Evolutionary conservation across 2,113 vertebrate species (phyloP), one percentile per base, ranked within the genome.

Genomic region (Mesocricetus auratus): DNA sequence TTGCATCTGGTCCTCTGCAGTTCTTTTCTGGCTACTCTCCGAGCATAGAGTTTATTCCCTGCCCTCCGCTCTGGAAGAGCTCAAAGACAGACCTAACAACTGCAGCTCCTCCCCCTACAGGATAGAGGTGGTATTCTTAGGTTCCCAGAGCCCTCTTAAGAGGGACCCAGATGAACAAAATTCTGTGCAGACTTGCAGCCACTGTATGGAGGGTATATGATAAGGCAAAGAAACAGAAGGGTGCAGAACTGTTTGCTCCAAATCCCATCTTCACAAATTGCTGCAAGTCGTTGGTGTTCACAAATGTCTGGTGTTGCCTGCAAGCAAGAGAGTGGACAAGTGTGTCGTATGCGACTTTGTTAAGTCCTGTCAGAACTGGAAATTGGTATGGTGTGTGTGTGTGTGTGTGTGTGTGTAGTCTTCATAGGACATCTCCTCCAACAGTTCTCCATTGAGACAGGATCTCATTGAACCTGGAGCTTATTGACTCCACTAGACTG

Each of bases 71-170:
- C 66, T 15, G 3, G n/a, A 4, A 50, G 74, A 21, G 10, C 71
- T 39, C 42, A 11, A 8, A 0, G 2, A 22, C 39, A 26, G 88
- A 45, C n/a, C 58, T 68, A 56, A 81, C 62, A 91, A 64, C 93
- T 42, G 60, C 91, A 68, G 60, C 77, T 1, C 91, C 94, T 90
- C 94, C 96, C 83, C 64, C 96, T 96, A 71, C 82, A 96, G 97
- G 95, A 31, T 42, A 74, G 50, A 89, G 36, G 24, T 58, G 90
- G 66, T 92, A 86, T 62, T 50, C 69, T 47, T 7, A 12, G 87
- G 60, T 12, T 2, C 22, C 1, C 10, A 68, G 42, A 36, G 19
- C 22, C 50, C 19, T 73, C 42, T 58, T 16, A 10, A 1, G 9
- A 2, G 1, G 0, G 16, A 73, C 33, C 36, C 7, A 15, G 24